Conservation (phyloP, 2,888 invertebrate species). For the Tillus elongatus region DNA sequence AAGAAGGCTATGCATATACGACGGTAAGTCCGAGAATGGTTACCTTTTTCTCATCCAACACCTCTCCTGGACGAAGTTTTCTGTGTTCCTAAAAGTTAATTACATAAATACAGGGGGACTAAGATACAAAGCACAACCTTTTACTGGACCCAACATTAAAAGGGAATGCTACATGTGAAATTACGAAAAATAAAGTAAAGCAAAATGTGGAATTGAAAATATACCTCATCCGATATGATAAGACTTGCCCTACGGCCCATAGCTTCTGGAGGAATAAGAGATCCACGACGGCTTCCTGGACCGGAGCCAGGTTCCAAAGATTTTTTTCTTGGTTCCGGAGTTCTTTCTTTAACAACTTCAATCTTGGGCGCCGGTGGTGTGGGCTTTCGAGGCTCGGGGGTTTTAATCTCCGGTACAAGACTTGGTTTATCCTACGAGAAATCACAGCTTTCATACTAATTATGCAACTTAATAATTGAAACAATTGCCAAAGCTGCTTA, state of each 20-base stretch:
- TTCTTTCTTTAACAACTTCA: slow-evolving; percentile 75
- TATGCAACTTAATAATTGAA: too few relatives aligned
- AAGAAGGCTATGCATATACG: too few relatives aligned
- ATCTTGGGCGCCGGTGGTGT: slow-evolving; percentile 73
- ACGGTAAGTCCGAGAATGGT: too few relatives aligned
- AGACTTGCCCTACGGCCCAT: slow-evolving; percentile 80
- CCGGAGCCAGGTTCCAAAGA: slow-evolving; percentile 47
- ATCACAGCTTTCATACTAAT: too few relatives aligned
- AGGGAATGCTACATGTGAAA: slow-evolving; percentile 10
- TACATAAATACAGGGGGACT: slow-evolving; percentile 19
- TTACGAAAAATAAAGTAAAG: slow-evolving; percentile 10
- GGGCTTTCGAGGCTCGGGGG: slow-evolving; percentile 54
- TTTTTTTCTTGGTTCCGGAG: slow-evolving; percentile 61
- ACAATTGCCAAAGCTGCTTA: background rate
- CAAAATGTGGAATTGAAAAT: slow-evolving; percentile 5
- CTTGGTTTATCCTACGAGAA: slow-evolving; percentile 35
- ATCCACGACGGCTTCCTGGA: slow-evolving; percentile 66
- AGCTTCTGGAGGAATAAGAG: slow-evolving; percentile 81
- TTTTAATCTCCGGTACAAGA: slow-evolving; percentile 44
- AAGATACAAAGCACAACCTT: slow-evolving; percentile 15
- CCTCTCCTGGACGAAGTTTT: slow-evolving; percentile 90
- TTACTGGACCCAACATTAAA: slow-evolving; percentile 12
- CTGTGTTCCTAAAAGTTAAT: slow-evolving; percentile 62
- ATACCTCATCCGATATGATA: slow-evolving; percentile 91
- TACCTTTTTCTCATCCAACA: slow-evolving; percentile 91